A percentile compares a stretch with the other conserved stretches of the same genome.
Conservation (phyloP, 2,888 invertebrate genomes). For the Leucoptera coffeella region DNA sequence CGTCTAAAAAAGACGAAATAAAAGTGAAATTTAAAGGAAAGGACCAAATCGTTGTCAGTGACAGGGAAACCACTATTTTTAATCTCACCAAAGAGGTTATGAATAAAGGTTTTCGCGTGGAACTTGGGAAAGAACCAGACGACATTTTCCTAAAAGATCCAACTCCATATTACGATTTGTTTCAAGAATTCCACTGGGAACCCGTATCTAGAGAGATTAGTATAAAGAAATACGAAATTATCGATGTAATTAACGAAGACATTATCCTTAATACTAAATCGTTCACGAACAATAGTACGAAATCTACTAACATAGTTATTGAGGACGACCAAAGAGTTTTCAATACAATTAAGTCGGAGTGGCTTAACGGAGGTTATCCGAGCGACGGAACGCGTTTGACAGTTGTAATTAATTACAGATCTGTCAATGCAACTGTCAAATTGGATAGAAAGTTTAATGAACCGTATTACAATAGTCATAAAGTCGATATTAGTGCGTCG, state of each 20-base stretch:
- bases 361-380: not conserved
- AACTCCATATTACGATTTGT: not conserved
- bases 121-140: not conserved
- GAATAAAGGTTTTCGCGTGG: not conserved
- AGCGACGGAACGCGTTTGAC: not conserved
- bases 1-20: not conserved
- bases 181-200: not conserved
- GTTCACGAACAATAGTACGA: not conserved
- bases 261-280: not conserved
- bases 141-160: not conserved
- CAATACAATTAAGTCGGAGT: not conserved
- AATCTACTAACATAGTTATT: not conserved
- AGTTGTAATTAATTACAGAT: not conserved
- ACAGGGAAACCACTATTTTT: not conserved
- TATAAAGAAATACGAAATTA: not conserved
- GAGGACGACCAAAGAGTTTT: not conserved
- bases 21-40: not conserved
- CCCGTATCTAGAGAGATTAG: not conserved
- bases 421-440: not conserved
- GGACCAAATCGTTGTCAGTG: not conserved
- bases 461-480: no score
- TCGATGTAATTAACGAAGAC: not conserved
- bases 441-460: no score
- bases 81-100: not conserved
- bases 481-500: not conserved